Percentiles rank a stretch among this genome's conserved stretches.
phyloP scores from a whole-genome alignment of 2,113 vertebrate species.

The Oophaga pumilio region DNA sequence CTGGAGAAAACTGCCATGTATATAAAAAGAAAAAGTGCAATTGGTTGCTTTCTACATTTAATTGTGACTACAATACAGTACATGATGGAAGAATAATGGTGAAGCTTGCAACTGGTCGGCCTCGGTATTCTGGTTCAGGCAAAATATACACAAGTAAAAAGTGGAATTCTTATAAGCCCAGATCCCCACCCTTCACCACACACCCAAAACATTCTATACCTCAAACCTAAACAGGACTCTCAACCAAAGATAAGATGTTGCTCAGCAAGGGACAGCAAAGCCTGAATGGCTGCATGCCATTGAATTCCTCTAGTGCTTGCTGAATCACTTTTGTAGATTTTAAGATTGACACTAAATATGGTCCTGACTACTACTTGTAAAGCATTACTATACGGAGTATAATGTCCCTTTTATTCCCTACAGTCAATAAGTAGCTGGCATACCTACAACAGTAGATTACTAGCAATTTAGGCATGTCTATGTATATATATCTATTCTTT shows the following conservation, averaged over 20 bases:
- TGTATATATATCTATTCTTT: too few relatives aligned
- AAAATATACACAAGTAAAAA: constrained; percentile 38
- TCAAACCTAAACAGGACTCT: constrained; percentile 4
- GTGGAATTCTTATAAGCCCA: constrained; percentile 5
- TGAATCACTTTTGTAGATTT: not conserved
- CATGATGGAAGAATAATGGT: not conserved
- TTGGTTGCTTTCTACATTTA: not conserved
- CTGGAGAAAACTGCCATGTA: too few relatives aligned
- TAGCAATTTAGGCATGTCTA: not conserved
- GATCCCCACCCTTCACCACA: constrained; percentile 13
- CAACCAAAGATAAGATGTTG: constrained; percentile 30
- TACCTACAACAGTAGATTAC: not conserved
- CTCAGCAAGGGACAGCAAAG: constrained; percentile 15
- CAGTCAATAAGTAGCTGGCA: not conserved
- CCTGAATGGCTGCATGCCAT: constrained; percentile 43
- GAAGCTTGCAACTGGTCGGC: constrained; percentile 17
- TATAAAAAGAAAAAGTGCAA: not conserved
- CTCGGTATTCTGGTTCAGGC: constrained; percentile 46
- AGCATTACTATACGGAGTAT: not conserved
- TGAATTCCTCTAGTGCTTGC: not conserved
- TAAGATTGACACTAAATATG: not conserved
- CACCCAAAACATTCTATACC: constrained; percentile 30
- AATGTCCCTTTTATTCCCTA: not conserved
- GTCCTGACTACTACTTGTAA: not conserved
- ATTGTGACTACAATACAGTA: not conserved